Evolutionary conservation across 1,140 invertebrate species (phyloP), one percentile per base, ranked within the genome.

Genomic region (Pseudobourletiella spinata): DNA sequence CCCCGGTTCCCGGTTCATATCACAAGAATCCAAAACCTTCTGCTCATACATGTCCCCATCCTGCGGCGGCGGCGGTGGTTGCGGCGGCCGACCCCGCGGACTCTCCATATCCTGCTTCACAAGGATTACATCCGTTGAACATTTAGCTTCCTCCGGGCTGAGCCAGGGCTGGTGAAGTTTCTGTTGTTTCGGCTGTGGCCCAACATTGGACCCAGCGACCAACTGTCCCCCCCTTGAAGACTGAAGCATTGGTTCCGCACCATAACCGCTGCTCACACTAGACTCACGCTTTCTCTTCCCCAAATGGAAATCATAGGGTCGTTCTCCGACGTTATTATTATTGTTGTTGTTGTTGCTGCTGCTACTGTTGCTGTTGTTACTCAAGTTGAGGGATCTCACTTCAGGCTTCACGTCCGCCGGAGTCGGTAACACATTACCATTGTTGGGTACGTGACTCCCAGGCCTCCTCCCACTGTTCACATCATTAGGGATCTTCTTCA

Each of bases 161-260:
- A 69, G 54, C 68, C 68, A 69, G 15, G 68, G 68, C 39, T 69
- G 68, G 50, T 69, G 68, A 1, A 69, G 46, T 46, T 61, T 63
- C 22, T 28, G 46, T 6, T 42, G 60, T 20, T 65, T 59, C 1
- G 26, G 62, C 48, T n/a, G 54, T 18, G 32, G 32, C 8, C 8
- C 8, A 39, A 3, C 51, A 24, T 8, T 55, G 39, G 2, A 18
- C 6, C 26, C 22, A 22, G 63, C 22, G 42, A 30, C 11, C 2
- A 28, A 55, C 25, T 57, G 28, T 32, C 30, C 15, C 24, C 4
- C 24, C 16, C 28, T 2, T 20, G 18, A 11, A 32, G 29, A 22
- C 15, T 24, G 35, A 35, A 2, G 32, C 22, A 22, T 48, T 51
- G 46, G 18, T 35, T 28, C 22, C 11, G 18, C 25, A 57, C 43